Percentiles rank a stretch among this genome's conserved stretches.
These are phyloP conservation scores for Remorina albescens DNA, from an alignment of 2,797 vertebrate genomes.

Conservation along the genomic window DNA sequence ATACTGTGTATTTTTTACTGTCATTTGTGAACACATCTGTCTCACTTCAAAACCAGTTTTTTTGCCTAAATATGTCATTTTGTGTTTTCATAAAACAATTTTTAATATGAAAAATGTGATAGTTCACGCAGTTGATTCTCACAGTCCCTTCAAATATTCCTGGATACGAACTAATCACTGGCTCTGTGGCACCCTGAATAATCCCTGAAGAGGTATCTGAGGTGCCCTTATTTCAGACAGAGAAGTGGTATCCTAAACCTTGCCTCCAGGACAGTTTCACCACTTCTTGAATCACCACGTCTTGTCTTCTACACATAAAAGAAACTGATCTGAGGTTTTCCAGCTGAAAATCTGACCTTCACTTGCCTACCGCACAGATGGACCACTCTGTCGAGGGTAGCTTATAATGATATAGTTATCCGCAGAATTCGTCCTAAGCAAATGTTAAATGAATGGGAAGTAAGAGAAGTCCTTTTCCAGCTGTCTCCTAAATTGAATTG, in stretches of 20 bases:
- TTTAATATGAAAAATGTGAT: not conserved
- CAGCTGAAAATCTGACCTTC: constrained; percentile 72
- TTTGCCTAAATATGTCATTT: not conserved
- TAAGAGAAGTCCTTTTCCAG: constrained; percentile 56
- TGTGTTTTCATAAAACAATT: not conserved
- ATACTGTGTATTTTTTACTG: too few relatives aligned
- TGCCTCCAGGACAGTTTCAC: constrained; percentile 39
- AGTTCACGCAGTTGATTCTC: too few relatives aligned
- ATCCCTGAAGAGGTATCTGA: constrained; percentile 7
- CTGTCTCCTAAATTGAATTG: constrained; percentile 69
- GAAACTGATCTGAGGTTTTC: constrained; percentile 57
- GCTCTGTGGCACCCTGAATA: not conserved
- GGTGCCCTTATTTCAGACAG: constrained; percentile 19
- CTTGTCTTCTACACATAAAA: constrained; percentile 54
- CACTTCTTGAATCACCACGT: constrained; percentile 58
- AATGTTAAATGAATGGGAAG: constrained; percentile 67
- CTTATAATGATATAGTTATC: constrained; percentile 52
- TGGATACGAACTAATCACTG: not conserved
- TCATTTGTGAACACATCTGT: not conserved
- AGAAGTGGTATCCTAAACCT: constrained; percentile 34
- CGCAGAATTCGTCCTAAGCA: constrained; percentile 50
- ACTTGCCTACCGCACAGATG: constrained; percentile 43
- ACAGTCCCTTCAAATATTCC: not conserved
- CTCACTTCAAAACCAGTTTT: not conserved
- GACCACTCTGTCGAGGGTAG: constrained; percentile 12